phyloP scores from a whole-genome alignment of 2,113 vertebrate species.

The Buteo buteo region DNA sequence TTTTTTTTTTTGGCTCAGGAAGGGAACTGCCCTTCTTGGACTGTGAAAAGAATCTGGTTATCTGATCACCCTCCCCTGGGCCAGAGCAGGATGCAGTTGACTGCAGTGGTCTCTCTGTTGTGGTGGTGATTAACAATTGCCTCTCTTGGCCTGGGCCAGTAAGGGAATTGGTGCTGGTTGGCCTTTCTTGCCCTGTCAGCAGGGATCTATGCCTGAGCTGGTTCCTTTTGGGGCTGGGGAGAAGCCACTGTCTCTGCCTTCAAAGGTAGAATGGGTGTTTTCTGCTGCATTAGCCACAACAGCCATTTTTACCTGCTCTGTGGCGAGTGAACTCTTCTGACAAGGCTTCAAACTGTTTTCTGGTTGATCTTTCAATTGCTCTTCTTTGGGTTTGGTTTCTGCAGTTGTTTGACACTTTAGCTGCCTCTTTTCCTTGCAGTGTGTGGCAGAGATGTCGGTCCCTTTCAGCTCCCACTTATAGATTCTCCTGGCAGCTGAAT shows the following conservation, averaged over 20 bases:
- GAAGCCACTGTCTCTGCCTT: neutral
- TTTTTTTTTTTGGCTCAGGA: neutral
- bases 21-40: constrained; percentile 19
- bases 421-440: neutral
- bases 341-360: constrained; percentile 20
- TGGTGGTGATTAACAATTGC: neutral
- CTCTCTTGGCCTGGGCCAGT: neutral
- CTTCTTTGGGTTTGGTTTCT: constrained; percentile 3
- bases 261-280: neutral
- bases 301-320: neutral
- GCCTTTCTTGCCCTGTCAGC: constrained; percentile 6
- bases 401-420: neutral
- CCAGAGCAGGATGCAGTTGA: neutral
- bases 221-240: neutral
- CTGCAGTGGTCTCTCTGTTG: neutral
- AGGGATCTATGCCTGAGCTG: neutral
- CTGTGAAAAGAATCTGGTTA: neutral
- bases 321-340: neutral
- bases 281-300: neutral
- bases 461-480: neutral
- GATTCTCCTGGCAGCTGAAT: neutral
- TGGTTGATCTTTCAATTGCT: neutral
- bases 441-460: neutral
- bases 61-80: neutral
- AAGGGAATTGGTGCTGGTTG: neutral